phyloP scores from a whole-genome alignment of 2,797 vertebrate species.

The Philypnodon macrostomus region DNA sequence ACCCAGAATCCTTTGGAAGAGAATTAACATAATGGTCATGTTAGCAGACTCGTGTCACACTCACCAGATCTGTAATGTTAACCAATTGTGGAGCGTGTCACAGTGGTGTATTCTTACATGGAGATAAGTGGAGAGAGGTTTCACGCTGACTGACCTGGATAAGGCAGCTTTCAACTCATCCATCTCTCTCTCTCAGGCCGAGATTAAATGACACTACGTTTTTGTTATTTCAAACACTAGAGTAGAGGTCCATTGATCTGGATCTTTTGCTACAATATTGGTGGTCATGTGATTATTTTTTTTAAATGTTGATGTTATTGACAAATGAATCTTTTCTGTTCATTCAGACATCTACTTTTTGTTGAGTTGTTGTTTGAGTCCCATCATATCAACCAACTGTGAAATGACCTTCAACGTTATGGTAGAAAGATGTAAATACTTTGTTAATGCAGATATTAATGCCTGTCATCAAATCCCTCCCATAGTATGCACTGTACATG shows the following conservation, averaged over 20 bases:
- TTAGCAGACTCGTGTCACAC: slow-evolving; percentile 37
- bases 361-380: too few species aligned
- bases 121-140: slow-evolving; percentile 23
- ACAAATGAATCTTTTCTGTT: too few species aligned
- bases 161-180: slow-evolving; percentile 25
- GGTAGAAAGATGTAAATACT: too few species aligned
- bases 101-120: slow-evolving; percentile 22
- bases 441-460: too few species aligned
- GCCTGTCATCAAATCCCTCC: too few species aligned
- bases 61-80: slow-evolving; percentile 28
- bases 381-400: too few species aligned
- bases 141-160: slow-evolving; percentile 31
- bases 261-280: not conserved
- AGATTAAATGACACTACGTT: not conserved
- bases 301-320: not conserved
- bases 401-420: too few species aligned
- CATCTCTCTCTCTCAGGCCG: slow-evolving; percentile 18
- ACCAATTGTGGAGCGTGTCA: slow-evolving; percentile 30
- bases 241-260: not conserved
- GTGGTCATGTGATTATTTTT: slow-evolving; percentile 2
- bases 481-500: too few species aligned
- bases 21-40: slow-evolving; percentile 57
- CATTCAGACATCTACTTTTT: too few species aligned
- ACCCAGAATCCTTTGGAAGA: slow-evolving; percentile 29
- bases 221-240: slow-evolving; percentile 1